Evolutionary conservation across 2,888 invertebrate genomes (phyloP).

Genomic region (Drosophila tanythrix): DNA sequence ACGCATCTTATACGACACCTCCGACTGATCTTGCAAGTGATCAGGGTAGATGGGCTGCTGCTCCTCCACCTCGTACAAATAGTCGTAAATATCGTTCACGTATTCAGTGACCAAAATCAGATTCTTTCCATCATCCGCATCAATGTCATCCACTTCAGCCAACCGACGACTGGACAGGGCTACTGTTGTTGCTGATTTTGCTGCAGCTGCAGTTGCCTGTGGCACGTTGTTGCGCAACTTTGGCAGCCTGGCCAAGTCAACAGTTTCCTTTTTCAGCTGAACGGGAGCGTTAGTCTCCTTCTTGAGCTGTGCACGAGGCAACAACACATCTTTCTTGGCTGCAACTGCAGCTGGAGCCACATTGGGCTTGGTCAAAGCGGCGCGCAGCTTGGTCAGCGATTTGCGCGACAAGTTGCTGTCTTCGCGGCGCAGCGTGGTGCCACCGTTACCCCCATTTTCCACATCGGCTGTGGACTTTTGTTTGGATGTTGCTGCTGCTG

Average conservation of each 20-base stretch:
- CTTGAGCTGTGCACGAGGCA: slow-evolving; percentile 18
- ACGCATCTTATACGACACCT: slow-evolving; percentile 93
- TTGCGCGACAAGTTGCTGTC: slow-evolving; percentile 83
- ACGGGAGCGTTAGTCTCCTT: slow-evolving; percentile 5
- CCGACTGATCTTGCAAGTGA: slow-evolving; percentile 88
- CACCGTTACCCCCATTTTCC: slow-evolving; percentile 22
- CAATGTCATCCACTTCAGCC: slow-evolving; percentile 89
- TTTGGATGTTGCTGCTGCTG: slow-evolving; percentile 20
- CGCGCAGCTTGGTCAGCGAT: slow-evolving; percentile 82
- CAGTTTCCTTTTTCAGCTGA: slow-evolving; percentile 33
- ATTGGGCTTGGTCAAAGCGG: slow-evolving; percentile 72
- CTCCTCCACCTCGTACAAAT: slow-evolving; percentile 91
- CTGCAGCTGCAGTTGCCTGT: background rate
- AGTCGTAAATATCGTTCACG: slow-evolving; percentile 94
- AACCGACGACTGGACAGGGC: slow-evolving; percentile 72
- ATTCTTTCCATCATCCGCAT: slow-evolving; percentile 90
- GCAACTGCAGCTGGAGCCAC: slow-evolving; percentile 6
- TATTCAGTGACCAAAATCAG: slow-evolving; percentile 93
- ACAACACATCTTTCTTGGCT: slow-evolving; percentile 21
- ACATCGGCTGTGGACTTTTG: slow-evolving; percentile 48
- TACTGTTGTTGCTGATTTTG: background rate
- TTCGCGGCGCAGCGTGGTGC: slow-evolving; percentile 77
- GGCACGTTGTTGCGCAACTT: slow-evolving; percentile 16
- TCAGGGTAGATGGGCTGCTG: slow-evolving; percentile 88
- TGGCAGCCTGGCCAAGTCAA: slow-evolving; percentile 17